Evolutionary conservation across 2,888 invertebrate genomes (phyloP).

Genomic region (Cryptocephalus primarius): DNA sequence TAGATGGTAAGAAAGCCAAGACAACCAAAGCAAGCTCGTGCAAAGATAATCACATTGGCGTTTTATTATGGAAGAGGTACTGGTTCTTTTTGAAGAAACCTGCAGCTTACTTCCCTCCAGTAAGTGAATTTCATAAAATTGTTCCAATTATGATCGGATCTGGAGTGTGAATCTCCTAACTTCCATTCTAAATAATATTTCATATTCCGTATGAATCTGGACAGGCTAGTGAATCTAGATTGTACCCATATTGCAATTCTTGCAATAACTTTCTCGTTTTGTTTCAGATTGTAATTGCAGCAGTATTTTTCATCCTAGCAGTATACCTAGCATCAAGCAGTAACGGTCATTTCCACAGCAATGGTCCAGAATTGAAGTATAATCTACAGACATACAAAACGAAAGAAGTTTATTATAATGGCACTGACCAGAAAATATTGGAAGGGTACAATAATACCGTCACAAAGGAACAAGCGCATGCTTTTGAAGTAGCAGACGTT

Average conservation of each 20-base stretch:
- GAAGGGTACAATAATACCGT: constrained; percentile 5
- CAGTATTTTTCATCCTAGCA: constrained; percentile 13
- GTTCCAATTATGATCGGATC: too few species aligned
- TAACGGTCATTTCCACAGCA: constrained; percentile 1
- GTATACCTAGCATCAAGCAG: constrained; percentile 6
- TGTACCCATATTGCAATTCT: too few species aligned
- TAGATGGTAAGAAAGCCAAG: too few species aligned
- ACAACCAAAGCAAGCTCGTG: too few species aligned
- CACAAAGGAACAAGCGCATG: constrained; percentile 13
- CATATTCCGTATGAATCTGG: too few species aligned
- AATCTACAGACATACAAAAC: constrained; percentile 27
- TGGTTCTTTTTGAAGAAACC: constrained; percentile 12
- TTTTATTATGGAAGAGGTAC: constrained; percentile 5
- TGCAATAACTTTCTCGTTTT: not conserved
- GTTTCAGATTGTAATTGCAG: constrained; percentile 12
- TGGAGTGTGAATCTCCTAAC: too few species aligned
- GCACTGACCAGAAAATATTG: constrained; percentile 1
- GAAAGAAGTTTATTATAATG: constrained; percentile 25
- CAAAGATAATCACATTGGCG: too few species aligned
- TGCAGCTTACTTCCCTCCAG: constrained; percentile 12
- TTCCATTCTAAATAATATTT: too few species aligned
- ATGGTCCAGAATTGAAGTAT: constrained; percentile 25
- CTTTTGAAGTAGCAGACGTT: constrained; percentile 14
- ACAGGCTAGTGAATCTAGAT: too few species aligned
- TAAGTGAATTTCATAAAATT: constrained; percentile 9